Evolutionary conservation across 92 coral and sea anemone species (phyloP).

Genomic region (Actinernus sp.): DNA sequence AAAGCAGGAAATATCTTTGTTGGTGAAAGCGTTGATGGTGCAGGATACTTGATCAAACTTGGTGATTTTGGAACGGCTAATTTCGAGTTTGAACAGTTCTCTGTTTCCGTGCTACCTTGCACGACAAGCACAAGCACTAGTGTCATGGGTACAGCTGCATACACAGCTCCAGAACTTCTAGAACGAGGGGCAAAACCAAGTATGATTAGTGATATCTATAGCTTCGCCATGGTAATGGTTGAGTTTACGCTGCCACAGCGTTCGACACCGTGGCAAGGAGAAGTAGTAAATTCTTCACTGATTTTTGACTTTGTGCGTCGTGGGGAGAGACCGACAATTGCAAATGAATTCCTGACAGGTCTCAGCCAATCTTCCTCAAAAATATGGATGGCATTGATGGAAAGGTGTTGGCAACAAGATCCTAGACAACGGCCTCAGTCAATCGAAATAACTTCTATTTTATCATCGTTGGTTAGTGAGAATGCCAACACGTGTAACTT

Average conservation of each 20-base stretch:
- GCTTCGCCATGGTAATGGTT: constrained; percentile 39
- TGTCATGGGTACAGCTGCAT: constrained; percentile 32
- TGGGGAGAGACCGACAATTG: no score
- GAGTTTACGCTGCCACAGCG: constrained; percentile 38
- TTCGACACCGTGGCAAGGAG: constrained; percentile 58
- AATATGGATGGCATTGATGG: no score
- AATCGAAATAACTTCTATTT: no score
- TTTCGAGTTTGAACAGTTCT: constrained; percentile 2
- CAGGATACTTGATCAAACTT: constrained; percentile 10
- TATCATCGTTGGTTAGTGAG: no score
- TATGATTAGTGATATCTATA: constrained; percentile 21
- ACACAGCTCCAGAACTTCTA: constrained; percentile 46
- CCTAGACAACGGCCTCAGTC: no score
- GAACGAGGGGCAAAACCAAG: constrained; percentile 23
- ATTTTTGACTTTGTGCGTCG: constrained; percentile 28
- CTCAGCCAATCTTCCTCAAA: no score
- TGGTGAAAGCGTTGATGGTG: neutral
- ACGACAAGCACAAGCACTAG: constrained; percentile 3
- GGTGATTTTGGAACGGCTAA: constrained; percentile 23
- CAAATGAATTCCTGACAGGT: no score
- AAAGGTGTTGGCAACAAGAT: no score
- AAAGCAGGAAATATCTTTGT: constrained; percentile 26
- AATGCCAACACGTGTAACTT: no score
- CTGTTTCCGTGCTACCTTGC: constrained; percentile 3
- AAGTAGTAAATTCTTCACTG: constrained; percentile 29